A percentile compares a stretch with the other conserved stretches of the same genome.
These are phyloP conservation scores for Dendrolimus kikuchii DNA, from an alignment of 1,140 invertebrate genomes.

Conservation along the genomic window DNA sequence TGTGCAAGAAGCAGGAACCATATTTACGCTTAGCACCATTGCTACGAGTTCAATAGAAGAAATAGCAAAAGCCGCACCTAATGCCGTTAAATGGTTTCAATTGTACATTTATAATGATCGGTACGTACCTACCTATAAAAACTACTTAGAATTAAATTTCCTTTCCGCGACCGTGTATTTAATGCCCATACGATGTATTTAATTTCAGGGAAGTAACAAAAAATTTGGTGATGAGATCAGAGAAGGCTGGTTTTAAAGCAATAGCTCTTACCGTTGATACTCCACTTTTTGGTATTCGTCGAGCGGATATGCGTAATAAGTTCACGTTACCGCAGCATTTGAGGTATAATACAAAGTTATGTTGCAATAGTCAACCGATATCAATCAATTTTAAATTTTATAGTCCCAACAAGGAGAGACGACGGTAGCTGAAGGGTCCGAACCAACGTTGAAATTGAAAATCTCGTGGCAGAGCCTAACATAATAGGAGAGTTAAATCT, in stretches of 20 bases:
- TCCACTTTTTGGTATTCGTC: constrained; percentile 86
- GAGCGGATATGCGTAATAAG: constrained; percentile 87
- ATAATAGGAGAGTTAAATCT: too few relatives aligned
- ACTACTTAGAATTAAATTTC: too few relatives aligned
- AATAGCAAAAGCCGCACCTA: constrained; percentile 82
- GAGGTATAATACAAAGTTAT: constrained; percentile 67
- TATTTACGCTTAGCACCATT: constrained; percentile 90
- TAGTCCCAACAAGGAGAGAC: too few relatives aligned
- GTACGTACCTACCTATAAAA: constrained; percentile 35
- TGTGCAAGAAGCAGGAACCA: constrained; percentile 79
- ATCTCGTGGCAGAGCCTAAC: too few relatives aligned
- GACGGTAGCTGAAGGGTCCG: too few relatives aligned
- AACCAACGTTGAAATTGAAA: too few relatives aligned
- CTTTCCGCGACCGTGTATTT: too few relatives aligned
- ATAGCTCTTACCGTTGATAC: constrained; percentile 94
- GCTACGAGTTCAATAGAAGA: constrained; percentile 93
- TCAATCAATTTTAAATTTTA: too few relatives aligned
- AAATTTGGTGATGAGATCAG: constrained; percentile 84
- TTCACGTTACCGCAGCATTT: constrained; percentile 88
- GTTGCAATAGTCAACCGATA: not conserved
- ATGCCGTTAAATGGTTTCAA: constrained; percentile 90
- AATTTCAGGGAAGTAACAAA: constrained; percentile 78
- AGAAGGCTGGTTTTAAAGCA: constrained; percentile 89
- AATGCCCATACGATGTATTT: not conserved
- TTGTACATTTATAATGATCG: constrained; percentile 91